Evolutionary conservation across 2,113 vertebrate species (phyloP), one percentile per base, ranked within the genome.

Genomic region (Vimba vimba): DNA sequence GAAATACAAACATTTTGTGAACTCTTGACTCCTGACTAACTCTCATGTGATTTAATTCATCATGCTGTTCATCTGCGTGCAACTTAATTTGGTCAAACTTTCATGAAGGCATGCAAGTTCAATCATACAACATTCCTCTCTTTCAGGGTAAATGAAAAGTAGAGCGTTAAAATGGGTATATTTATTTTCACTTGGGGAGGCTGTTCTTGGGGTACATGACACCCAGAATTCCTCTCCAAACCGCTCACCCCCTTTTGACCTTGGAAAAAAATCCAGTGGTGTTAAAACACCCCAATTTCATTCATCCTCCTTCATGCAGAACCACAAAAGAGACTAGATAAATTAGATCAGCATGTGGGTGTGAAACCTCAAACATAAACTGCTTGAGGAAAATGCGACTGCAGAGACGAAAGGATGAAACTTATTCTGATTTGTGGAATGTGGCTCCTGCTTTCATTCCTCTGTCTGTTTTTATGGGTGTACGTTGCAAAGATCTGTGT

Each of bases 31-130:
- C 84, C 76, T 36, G 27, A 57, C 66, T 81, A 80, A 77, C 47
- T 13, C 45, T 68, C 50, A 73, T 82, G 43, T 86, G 84, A 88
- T 64, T 83, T 55, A 83, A 75, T 81, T 62, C 86, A 80, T 66
- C 27, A 27, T 55, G 23, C 23, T 55, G 30, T 74, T 55, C 25
- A 52, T 84, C 64, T 43, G 47, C 6, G 21, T 71, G 6, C 69
- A 60, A 57, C 43, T n/a, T 81, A 55, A 60, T 85, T 86, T 47
- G 9, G 52, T 62, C 43, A 76, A 84, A 47, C 50, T 13, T 68
- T 21, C 55, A 36, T 43, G 47, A 84, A 84, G 75, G 75, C n/a
- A 19, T 59, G 71, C 59, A 23, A 52, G 47, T 25, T 25, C n/a
- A 36, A 39, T 36, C 74, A 36, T 25, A 36, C 39, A 74, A 8